Base-by-base conservation (phyloP, 35 echinoderm and acorn worm species). In the Apostichopus parvimensis region DNA sequence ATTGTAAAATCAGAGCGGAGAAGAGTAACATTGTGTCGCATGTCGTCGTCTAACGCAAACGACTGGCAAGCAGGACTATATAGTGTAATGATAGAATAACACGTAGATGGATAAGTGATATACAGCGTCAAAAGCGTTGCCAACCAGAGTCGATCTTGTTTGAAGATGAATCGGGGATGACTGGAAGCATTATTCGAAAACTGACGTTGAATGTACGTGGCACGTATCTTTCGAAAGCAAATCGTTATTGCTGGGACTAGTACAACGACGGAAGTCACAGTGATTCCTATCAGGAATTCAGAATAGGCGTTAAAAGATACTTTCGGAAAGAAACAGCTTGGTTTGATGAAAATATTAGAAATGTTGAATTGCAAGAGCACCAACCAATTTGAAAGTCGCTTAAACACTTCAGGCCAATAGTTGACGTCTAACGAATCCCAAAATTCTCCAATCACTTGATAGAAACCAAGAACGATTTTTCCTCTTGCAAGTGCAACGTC, bases 61-160 rank as follows among this genome's bases (percentile, higher is more conserved):
- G 57, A 65, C 56, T 94, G 71, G 90, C 93, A 94, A 18, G 73
- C 61, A 54, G 54, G 56, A 9, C 75, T 56, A 6, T 90, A 80
- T 57, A 94, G 54, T 0, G 93, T 57, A 23, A 94, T 86, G 12
- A 94, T 94, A 1, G 87, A 87, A 26, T 84, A 83, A 82, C 87
- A 91, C 15, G 89, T 72, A 17, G 79, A 82, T 8, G 89, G 79
- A 28, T 94, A 94, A 4, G 89, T 91, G 2, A 94, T 54, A 64
- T 87, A 94, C 18, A 94, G 87, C 25, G 78, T n/a, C 18, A 90
- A 20, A 4, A 89, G 54, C 4, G 90, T 5, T 6, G 89, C 79
- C 1, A 80, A 60, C 53, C n/a, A 73, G n/a, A 73, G 17, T 18
- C 15, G 11, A 12, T 18, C 6, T 6, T 73, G 70, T 6, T 73